phyloP scores from a whole-genome alignment of 2,888 invertebrate genomes.

The Entomobrya multifasciata region DNA sequence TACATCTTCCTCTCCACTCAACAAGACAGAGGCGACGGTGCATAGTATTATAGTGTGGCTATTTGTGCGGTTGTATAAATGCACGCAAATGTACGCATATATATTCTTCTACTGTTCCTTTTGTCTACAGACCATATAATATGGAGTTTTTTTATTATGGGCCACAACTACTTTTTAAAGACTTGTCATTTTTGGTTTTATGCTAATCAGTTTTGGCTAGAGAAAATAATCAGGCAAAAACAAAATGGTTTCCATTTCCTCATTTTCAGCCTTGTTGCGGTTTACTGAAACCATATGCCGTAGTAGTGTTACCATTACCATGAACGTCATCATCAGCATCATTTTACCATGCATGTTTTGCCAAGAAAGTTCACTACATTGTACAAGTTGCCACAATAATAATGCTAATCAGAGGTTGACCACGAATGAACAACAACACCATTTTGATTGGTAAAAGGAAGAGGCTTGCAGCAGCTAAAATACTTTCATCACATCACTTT shows the following conservation, averaged over 20 bases:
- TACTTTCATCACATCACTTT: constrained; percentile 9
- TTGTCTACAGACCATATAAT: constrained; percentile 27
- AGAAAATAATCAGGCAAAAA: constrained; percentile 23
- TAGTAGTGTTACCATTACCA: background rate
- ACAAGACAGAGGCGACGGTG: background rate
- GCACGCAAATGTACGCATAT: constrained; percentile 16
- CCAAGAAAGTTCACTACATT: constrained; percentile 17
- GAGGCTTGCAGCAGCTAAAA: background rate
- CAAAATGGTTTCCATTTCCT: constrained; percentile 68
- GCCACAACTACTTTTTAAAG: constrained; percentile 20
- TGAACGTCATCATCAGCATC: too few relatives aligned
- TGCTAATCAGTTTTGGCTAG: constrained; percentile 67
- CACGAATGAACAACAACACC: constrained; percentile 40
- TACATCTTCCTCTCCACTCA: constrained; percentile 22
- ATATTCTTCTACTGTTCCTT: too few relatives aligned
- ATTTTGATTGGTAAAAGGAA: constrained; percentile 36
- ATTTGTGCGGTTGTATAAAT: background rate
- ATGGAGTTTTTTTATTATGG: constrained; percentile 23
- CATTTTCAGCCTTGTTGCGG: constrained; percentile 64
- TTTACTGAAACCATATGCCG: constrained; percentile 61
- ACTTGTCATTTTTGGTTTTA: constrained; percentile 53
- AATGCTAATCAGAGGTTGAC: constrained; percentile 70
- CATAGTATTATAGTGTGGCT: too few relatives aligned
- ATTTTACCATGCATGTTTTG: constrained; percentile 10
- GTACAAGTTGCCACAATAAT: constrained; percentile 2